A percentile compares a stretch with the other conserved stretches of the same genome.
Conservation (phyloP, 2,113 vertebrate species). For the Epinephelus moara region DNA sequence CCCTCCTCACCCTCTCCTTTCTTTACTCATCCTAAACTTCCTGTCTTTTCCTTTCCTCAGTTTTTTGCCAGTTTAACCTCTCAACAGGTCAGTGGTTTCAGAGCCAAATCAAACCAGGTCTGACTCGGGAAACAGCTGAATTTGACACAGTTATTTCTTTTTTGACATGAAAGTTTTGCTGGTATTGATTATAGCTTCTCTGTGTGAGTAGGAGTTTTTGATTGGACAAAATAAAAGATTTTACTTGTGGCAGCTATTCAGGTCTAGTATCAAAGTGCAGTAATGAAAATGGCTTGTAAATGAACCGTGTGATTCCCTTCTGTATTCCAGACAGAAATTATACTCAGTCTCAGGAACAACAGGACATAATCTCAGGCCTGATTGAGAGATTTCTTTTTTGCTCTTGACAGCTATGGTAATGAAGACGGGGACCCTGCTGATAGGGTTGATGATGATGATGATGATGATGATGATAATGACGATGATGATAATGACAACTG, state of each 20-base stretch:
- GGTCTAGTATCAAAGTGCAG: not conserved
- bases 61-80: constrained; percentile 19
- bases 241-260: not conserved
- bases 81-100: constrained; percentile 13
- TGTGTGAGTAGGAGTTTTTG: not conserved
- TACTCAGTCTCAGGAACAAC: constrained; percentile 16
- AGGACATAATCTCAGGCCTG: constrained; percentile 8
- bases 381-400: constrained; percentile 29
- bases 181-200: not conserved
- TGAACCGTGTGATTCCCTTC: constrained; percentile 33
- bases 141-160: not conserved
- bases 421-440: constrained; percentile 17
- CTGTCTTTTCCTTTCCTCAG: not conserved
- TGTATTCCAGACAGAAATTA: constrained; percentile 2
- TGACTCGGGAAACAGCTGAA: not conserved
- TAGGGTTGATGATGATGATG: constrained; percentile 7
- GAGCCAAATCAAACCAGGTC: not conserved
- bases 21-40: constrained; percentile 16
- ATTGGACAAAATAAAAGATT: not conserved
- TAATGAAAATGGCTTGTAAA: constrained; percentile 27
- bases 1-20: not conserved
- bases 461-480: constrained; percentile 8
- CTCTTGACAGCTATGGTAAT: constrained; percentile 35
- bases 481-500: not conserved
- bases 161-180: not conserved